A percentile compares a stretch with the other conserved stretches of the same genome.
phyloP scores from a whole-genome alignment of 2,797 vertebrate genomes.

The Dromococcyx pavoninus region DNA sequence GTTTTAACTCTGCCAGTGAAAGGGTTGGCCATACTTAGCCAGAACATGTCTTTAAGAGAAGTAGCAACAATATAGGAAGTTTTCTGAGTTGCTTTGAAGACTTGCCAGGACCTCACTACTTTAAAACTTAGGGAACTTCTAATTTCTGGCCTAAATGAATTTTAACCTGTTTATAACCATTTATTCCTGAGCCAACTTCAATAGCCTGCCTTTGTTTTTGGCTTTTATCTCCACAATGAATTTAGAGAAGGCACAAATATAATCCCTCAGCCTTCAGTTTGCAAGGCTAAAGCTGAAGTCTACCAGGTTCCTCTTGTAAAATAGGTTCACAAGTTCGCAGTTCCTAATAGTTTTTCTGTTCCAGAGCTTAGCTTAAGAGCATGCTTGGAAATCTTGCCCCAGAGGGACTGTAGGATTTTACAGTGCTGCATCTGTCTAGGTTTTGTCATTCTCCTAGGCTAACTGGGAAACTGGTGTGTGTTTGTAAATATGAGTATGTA shows the following conservation, averaged over 20 bases:
- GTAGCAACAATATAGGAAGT: not conserved
- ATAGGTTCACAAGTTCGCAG: not conserved
- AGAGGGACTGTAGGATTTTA: not conserved
- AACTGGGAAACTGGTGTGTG: not conserved
- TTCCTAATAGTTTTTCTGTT: not conserved
- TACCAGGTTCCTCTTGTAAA: not conserved
- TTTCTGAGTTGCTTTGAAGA: not conserved
- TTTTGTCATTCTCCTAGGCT: not conserved
- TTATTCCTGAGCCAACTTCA: not conserved
- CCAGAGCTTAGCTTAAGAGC: not conserved
- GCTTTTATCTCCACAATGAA: not conserved
- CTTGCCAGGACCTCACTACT: not conserved
- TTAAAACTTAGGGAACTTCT: not conserved
- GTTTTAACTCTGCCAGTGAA: not conserved
- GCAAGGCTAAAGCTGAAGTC: not conserved
- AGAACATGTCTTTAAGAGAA: not conserved
- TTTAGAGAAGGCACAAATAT: not conserved
- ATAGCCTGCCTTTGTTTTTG: not conserved
- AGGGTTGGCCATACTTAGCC: not conserved
- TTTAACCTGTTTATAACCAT: not conserved
- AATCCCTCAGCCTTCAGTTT: not conserved
- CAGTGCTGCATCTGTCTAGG: not conserved
- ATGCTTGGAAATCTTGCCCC: not conserved
- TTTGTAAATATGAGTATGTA: not conserved
- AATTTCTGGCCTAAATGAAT: not conserved